Conservation (phyloP, 2,797 vertebrate genomes). For the Garrulus glandarius region DNA sequence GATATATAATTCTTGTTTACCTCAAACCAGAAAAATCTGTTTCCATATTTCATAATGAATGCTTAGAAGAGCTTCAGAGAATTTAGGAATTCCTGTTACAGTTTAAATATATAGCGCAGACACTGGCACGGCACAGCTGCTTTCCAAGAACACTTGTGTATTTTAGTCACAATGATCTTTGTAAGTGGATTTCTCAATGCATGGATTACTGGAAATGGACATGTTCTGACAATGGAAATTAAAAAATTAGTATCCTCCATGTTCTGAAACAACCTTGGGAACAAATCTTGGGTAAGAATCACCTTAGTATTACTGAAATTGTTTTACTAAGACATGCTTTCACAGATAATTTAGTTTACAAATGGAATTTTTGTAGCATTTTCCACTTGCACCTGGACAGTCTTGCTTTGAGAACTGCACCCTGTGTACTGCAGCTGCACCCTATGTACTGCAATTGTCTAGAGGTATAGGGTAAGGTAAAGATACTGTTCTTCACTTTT, state of each 20-base stretch:
- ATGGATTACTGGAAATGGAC: background rate
- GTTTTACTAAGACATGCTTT: background rate
- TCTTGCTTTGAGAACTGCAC: background rate
- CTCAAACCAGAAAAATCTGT: background rate
- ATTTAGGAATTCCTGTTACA: background rate
- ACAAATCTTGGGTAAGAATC: background rate
- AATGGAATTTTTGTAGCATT: background rate
- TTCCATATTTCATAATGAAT: background rate
- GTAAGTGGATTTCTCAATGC: background rate
- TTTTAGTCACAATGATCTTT: background rate
- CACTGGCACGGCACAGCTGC: background rate
- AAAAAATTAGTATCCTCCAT: background rate
- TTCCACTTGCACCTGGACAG: background rate
- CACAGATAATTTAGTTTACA: background rate
- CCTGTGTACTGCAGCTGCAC: background rate
- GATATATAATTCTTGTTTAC: background rate
- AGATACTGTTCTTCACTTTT: background rate
- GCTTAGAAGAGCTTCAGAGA: background rate
- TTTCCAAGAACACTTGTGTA: background rate
- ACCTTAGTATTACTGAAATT: background rate
- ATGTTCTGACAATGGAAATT: background rate
- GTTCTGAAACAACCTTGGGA: background rate
- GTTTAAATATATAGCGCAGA: background rate
- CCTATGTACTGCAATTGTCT: background rate
- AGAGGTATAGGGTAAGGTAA: background rate